Evolutionary conservation across 2,113 vertebrate species (phyloP).

Genomic region (Labeo rohita): DNA sequence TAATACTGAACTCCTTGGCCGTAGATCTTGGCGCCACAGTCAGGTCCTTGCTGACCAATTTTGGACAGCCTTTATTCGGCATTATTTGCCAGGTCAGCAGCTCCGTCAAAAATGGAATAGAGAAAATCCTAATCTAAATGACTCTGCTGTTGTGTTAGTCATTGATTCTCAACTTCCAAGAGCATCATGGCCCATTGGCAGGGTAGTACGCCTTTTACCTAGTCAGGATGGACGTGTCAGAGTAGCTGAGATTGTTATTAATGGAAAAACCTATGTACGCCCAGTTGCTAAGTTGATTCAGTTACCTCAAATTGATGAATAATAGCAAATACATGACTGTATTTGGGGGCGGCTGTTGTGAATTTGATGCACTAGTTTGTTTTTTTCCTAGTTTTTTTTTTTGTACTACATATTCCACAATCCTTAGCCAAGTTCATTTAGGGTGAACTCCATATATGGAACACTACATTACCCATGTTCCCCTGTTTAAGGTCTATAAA

Average conservation of each 20-base stretch:
- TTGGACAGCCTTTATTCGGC: not conserved
- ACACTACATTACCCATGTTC: too few relatives aligned
- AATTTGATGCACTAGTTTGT: not conserved
- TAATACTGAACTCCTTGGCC: not conserved
- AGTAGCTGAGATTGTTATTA: not conserved
- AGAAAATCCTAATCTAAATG: not conserved
- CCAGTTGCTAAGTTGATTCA: not conserved
- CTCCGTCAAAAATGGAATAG: not conserved
- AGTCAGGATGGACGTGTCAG: not conserved
- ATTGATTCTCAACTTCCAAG: not conserved
- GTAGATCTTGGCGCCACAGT: not conserved
- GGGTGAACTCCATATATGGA: too few relatives aligned
- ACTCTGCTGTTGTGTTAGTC: not conserved
- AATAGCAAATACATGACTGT: not conserved
- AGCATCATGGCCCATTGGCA: constrained; percentile 3
- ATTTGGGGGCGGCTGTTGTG: not conserved
- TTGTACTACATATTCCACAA: too few relatives aligned
- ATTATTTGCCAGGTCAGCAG: not conserved
- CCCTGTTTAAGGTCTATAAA: too few relatives aligned
- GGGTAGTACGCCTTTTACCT: not conserved
- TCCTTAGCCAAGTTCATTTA: too few relatives aligned
- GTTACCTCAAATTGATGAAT: not conserved
- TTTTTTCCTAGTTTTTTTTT: not conserved
- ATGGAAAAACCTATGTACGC: not conserved
- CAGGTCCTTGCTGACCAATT: not conserved